Percentiles rank a stretch among this genome's conserved stretches.
These are phyloP conservation scores for Myotis planiceps DNA, from an alignment of 2,797 vertebrate species.

Conservation along the genomic window DNA sequence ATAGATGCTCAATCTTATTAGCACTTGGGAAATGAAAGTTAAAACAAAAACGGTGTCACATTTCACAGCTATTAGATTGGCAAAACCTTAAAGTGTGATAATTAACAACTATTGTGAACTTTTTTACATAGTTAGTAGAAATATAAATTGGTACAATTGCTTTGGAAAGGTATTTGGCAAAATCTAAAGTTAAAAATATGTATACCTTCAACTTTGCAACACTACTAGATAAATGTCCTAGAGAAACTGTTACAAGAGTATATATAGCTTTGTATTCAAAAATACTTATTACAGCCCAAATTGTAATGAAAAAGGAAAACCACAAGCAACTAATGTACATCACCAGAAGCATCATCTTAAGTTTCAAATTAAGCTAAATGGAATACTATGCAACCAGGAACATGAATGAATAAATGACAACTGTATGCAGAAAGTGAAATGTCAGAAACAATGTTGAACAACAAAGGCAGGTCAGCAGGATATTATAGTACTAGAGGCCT, in stretches of 20 bases:
- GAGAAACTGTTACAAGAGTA: background rate
- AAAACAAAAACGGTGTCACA: background rate
- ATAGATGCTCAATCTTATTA: background rate
- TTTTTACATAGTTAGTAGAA: background rate
- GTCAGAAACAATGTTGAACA: background rate
- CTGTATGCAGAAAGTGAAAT: background rate
- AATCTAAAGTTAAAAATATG: background rate
- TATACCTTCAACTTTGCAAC: background rate
- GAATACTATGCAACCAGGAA: background rate
- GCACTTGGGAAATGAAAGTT: background rate
- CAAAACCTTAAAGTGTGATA: background rate
- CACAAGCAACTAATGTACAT: background rate
- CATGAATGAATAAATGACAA: background rate
- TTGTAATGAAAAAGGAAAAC: background rate
- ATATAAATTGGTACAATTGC: background rate
- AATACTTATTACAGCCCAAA: background rate
- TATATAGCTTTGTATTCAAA: background rate
- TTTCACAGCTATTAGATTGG: background rate
- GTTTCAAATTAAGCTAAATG: background rate
- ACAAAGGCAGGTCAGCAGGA: background rate
- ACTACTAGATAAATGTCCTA: background rate
- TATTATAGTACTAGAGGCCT: background rate
- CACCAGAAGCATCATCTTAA: background rate
- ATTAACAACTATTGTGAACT: background rate
- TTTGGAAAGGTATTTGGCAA: conserved; percentile 21